A percentile compares a stretch with the other conserved stretches of the same genome.
These are phyloP conservation scores for Hippocampus zosterae DNA, from an alignment of 2,113 vertebrate species.

Conservation along the genomic window DNA sequence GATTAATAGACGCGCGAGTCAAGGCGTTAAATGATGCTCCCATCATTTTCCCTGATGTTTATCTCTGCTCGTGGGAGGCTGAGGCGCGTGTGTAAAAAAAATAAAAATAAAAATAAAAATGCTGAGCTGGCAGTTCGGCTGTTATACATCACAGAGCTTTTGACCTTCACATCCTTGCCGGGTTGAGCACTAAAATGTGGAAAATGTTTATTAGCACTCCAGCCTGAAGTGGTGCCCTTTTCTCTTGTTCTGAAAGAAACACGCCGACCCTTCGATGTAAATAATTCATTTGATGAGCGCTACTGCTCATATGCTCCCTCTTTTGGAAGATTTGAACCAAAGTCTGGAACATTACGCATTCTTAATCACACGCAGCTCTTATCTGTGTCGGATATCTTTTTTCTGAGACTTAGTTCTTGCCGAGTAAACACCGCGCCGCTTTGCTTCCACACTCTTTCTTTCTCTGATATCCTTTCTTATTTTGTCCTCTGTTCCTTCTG, in stretches of 20 bases:
- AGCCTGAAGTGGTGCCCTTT: conserved; percentile 7
- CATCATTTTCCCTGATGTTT: conserved; percentile 22
- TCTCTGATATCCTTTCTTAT: not conserved
- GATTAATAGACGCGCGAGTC: conserved; percentile 3
- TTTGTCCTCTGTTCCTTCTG: not conserved
- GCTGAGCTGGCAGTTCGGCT: conserved; percentile 47
- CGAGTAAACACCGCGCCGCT: not conserved
- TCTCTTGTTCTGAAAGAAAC: conserved; percentile 9
- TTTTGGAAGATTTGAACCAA: conserved; percentile 24
- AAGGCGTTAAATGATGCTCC: conserved; percentile 15
- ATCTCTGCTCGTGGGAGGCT: conserved; percentile 13
- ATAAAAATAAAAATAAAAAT: conserved; percentile 3
- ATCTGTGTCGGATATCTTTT: not conserved
- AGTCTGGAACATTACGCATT: not conserved
- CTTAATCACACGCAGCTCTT: not conserved
- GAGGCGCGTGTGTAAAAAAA: conserved; percentile 17
- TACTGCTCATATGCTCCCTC: conserved; percentile 8
- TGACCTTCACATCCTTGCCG: conserved; percentile 40
- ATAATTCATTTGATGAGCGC: conserved; percentile 18
- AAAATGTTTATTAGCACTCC: conserved; percentile 24
- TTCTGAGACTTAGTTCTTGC: not conserved
- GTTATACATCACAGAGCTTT: conserved; percentile 53
- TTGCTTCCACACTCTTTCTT: not conserved
- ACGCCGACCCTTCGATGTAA: not conserved
- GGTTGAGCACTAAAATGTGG: conserved; percentile 24